phyloP scores from a whole-genome alignment of 2,888 invertebrate species.

The Trichogramma dendrolimi region DNA sequence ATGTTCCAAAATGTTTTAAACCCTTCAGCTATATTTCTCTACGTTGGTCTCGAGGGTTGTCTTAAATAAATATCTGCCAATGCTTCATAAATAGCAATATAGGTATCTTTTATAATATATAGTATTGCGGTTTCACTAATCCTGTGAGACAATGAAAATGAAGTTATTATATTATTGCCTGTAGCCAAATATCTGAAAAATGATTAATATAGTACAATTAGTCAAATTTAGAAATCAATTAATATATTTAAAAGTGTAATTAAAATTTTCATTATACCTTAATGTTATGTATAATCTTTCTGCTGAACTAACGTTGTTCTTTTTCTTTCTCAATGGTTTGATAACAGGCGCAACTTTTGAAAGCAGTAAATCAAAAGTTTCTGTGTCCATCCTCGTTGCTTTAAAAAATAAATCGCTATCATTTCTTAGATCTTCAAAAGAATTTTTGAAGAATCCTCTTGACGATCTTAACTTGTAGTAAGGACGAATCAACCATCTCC shows the following conservation, averaged over 20 bases:
- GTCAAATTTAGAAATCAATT: not conserved
- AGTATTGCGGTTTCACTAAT: constrained; percentile 25
- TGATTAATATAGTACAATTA: not conserved
- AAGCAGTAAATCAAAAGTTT: no score
- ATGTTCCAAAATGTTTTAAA: constrained; percentile 33
- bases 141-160: constrained; percentile 23
- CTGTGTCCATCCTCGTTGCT: no score
- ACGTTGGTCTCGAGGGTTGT: constrained; percentile 20
- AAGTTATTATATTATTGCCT: constrained; percentile 17
- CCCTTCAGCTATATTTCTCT: constrained; percentile 26
- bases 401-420: no score
- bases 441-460: no score
- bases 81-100: constrained; percentile 15
- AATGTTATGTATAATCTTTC: no score
- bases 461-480: no score
- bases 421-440: no score
- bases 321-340: no score
- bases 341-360: no score
- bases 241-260: not conserved
- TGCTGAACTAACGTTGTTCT: no score
- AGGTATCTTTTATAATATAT: constrained; percentile 27
- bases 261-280: no score
- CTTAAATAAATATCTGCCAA: constrained; percentile 24
- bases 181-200: constrained; percentile 27
- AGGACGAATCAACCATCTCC: no score